Evolutionary conservation across 1,140 invertebrate genomes (phyloP), one percentile per base, ranked within the genome.

Genomic region (Drosophila neocordata): DNA sequence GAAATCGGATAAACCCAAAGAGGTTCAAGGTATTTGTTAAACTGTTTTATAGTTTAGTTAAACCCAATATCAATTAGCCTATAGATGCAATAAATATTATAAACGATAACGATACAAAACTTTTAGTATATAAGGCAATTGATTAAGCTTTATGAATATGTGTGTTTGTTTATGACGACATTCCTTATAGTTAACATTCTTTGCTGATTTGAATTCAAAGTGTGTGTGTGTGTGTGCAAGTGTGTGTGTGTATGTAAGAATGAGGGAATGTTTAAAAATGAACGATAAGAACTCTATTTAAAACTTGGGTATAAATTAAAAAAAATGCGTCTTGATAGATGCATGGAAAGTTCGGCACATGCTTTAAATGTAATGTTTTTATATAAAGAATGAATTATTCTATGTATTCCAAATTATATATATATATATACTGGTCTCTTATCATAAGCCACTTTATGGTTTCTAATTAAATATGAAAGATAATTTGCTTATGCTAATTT

Each of bases 1-100:
- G 11, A 89, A 88, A 18, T 78, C 92, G 15, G 92, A 93, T 69
- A 92, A 92, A 60, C 74, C 92, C 11, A 93, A 93, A 79, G 93
- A 93, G 73, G 92, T 92, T 11, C 69, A 91, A 90, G 92, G 92
- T 92, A 90, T n/a, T n/a, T n/a, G n/a, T n/a, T n/a, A n/a, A n/a
- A 7, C 18, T 48, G 9, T 9, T 34, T 18, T 68, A 52, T 22
- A 62, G 56, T 31, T 53, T 74, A 57, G 13, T 62, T 51, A 35
- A 52, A 44, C 51, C 58, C 58, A 56, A 65, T 20, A 48, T 48
- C 41, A 9, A 48, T 48, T 48, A 8, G 41, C 41, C 20, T 38
- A 35, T 18, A n/a, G 18, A 41, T 27, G 38, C 62, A 87, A 72
- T 85, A 87, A 87, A 85, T 87, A 71, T 62, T 15, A 55, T 56